phyloP scores from a whole-genome alignment of 2,888 invertebrate genomes.

The Acanthoscelides obtectus region DNA sequence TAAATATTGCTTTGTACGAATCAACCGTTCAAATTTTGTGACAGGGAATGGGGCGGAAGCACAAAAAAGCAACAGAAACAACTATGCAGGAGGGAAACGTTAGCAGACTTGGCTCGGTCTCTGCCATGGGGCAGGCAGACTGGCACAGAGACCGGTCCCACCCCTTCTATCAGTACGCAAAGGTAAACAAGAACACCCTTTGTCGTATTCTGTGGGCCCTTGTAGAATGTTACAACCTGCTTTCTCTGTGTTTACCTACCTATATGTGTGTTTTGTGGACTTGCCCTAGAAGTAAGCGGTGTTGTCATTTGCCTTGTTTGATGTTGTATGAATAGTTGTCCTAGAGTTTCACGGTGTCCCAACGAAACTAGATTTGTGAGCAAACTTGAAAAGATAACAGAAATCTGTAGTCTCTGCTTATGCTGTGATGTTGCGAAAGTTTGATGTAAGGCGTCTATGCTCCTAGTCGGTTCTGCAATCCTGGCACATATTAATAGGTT shows the following conservation, averaged over 20 bases:
- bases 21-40: no score
- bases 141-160: constrained; percentile 50
- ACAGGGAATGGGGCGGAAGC: constrained; percentile 68
- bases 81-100: constrained; percentile 78
- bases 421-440: no score
- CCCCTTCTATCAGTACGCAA: constrained; percentile 43
- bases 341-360: no score
- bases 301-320: no score
- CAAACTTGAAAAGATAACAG: no score
- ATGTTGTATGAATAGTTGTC: no score
- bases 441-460: no score
- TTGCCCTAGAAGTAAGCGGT: not conserved
- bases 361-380: no score
- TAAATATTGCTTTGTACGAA: no score
- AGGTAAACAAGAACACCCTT: constrained; percentile 11
- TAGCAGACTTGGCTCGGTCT: constrained; percentile 82
- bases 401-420: no score
- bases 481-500: no score
- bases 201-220: not conserved
- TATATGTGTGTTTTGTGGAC: not conserved
- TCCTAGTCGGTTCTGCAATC: no score
- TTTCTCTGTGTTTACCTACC: not conserved
- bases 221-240: not conserved
- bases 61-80: constrained; percentile 58
- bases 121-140: constrained; percentile 74